phyloP scores from a whole-genome alignment of 2,113 vertebrate genomes.

The Clarias gariepinus region DNA sequence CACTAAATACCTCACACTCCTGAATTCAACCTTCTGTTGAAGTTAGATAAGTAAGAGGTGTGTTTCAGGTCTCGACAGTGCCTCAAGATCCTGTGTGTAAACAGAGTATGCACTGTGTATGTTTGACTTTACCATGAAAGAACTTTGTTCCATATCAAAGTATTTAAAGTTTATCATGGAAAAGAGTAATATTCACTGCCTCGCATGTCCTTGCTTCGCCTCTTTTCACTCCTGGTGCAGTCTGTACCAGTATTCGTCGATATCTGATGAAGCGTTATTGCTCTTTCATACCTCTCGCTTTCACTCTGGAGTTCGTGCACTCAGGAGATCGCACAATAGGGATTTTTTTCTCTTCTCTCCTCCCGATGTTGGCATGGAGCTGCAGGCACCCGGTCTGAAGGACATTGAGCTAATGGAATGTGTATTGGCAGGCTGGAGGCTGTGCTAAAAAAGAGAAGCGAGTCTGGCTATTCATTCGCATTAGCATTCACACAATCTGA shows the following conservation, averaged over 20 bases:
- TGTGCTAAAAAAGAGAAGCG: slow-evolving; percentile 20
- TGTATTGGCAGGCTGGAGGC: slow-evolving; percentile 47
- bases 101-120: not conserved
- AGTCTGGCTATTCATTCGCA: slow-evolving; percentile 46
- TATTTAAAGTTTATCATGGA: not conserved
- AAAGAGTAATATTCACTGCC: not conserved
- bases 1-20: too few relatives aligned
- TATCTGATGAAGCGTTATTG: slow-evolving; percentile 17
- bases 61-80: not conserved
- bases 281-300: slow-evolving; percentile 38
- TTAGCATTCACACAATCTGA: slow-evolving; percentile 47
- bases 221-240: slow-evolving; percentile 11
- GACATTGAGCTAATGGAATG: slow-evolving; percentile 51
- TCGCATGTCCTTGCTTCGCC: slow-evolving; percentile 6
- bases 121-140: not conserved
- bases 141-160: not conserved
- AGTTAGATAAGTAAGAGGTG: not conserved
- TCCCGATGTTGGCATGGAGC: slow-evolving; percentile 11
- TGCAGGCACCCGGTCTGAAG: slow-evolving; percentile 42
- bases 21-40: not conserved
- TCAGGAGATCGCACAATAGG: slow-evolving; percentile 31
- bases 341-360: not conserved
- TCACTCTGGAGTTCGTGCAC: slow-evolving; percentile 28
- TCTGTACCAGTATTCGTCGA: not conserved
- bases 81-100: not conserved